These are phyloP conservation scores for Lateolabrax maculatus DNA, from an alignment of 2,797 vertebrate genomes.

Conservation along the genomic window DNA sequence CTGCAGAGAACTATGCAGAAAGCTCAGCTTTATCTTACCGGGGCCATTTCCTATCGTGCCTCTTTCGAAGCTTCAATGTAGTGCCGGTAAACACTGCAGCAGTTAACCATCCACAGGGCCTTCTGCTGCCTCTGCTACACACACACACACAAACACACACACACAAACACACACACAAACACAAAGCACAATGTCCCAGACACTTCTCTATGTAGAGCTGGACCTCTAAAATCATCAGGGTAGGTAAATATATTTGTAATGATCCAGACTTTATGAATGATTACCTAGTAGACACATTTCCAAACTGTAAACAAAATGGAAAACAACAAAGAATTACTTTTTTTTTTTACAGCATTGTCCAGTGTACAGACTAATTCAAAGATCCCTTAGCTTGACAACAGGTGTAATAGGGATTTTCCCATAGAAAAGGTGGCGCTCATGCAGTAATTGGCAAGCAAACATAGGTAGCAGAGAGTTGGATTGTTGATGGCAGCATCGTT, in stretches of 20 bases:
- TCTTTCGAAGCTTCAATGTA: constrained; percentile 59
- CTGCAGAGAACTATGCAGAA: constrained; percentile 75
- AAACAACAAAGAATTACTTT: not conserved
- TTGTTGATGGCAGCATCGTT: constrained; percentile 28
- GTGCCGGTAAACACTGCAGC: constrained; percentile 64
- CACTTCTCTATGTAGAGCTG: constrained; percentile 4
- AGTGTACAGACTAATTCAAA: constrained; percentile 24
- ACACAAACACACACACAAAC: constrained; percentile 12
- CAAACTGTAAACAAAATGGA: constrained; percentile 12
- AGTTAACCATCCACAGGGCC: constrained; percentile 63
- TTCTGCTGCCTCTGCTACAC: constrained; percentile 45
- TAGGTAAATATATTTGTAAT: constrained; percentile 35
- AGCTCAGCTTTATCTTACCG: constrained; percentile 75
- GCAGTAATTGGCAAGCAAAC: constrained; percentile 43
- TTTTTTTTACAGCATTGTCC: constrained; percentile 1
- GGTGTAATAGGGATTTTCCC: constrained; percentile 66
- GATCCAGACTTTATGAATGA: constrained; percentile 26
- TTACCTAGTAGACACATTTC: constrained; percentile 3
- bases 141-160: constrained; percentile 23
- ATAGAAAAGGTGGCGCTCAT: constrained; percentile 30
- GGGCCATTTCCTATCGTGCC: constrained; percentile 76
- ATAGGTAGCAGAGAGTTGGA: constrained; percentile 26
- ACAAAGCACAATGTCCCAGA: constrained; percentile 21
- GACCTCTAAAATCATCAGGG: constrained; percentile 20
- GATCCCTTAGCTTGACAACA: constrained; percentile 69